Percentiles rank a stretch among this genome's conserved stretches.
Evolutionary conservation across 2,113 vertebrate species (phyloP).

Genomic region (Crypturellus undulatus): DNA sequence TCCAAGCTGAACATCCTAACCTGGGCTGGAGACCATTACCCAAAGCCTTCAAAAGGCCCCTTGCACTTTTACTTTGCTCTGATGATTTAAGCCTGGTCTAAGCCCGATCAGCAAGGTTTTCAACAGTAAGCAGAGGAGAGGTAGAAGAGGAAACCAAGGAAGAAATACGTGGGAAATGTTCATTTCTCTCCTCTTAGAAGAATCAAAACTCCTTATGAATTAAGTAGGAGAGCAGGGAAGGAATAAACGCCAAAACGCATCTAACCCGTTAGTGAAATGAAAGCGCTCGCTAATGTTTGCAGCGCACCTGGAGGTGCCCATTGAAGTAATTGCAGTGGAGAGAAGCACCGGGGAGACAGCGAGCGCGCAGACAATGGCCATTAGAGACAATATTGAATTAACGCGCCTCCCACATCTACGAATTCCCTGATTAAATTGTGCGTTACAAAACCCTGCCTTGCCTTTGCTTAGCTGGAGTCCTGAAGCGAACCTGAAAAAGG

Average conservation of each 20-base stretch:
- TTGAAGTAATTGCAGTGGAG: constrained; percentile 56
- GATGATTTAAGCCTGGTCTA: neutral
- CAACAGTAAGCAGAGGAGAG: neutral
- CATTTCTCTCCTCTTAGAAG: constrained; percentile 13
- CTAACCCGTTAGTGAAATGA: constrained; percentile 32
- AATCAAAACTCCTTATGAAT: constrained; percentile 30
- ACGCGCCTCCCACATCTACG: constrained; percentile 35
- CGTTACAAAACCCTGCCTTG: constrained; percentile 30
- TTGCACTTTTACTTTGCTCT: neutral
- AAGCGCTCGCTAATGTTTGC: constrained; percentile 56
- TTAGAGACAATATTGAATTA: constrained; percentile 66
- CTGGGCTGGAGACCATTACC: neutral
- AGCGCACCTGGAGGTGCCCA: constrained; percentile 62
- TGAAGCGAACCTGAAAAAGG: neutral
- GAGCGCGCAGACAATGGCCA: constrained; percentile 62
- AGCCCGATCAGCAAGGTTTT: neutral
- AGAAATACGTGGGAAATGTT: constrained; percentile 21
- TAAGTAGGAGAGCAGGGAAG: constrained; percentile 36
- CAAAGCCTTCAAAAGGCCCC: neutral
- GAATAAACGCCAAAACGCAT: constrained; percentile 27
- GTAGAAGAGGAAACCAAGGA: constrained; percentile 3
- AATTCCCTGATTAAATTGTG: constrained; percentile 52
- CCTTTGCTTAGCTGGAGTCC: constrained; percentile 29
- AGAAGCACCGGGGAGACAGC: constrained; percentile 42
- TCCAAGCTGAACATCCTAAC: neutral